Base-by-base conservation (phyloP, 2,113 vertebrate genomes). In the Phrynosoma platyrhinos region DNA sequence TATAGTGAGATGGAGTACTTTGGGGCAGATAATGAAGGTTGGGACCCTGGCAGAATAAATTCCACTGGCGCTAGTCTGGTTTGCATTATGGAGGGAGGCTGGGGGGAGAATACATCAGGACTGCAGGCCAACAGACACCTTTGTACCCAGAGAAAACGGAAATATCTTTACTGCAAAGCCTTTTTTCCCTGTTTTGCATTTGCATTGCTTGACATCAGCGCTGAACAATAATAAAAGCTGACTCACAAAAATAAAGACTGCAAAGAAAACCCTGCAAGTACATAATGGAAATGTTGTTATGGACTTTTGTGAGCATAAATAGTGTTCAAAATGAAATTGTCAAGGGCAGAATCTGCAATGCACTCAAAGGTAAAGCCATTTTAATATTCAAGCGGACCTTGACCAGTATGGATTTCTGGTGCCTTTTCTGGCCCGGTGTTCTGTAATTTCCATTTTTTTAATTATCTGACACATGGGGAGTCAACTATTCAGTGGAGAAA, bases 251-350 rank as follows among this genome's bases (percentile, higher is more conserved):
- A 93, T 91, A 91, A n/a, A 91, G 89, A 62, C 23, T 25, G 23
- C 91, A 92, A 90, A 62, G 88, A 94, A 94, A 85, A 58, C 87
- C 89, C 81, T 58, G 79, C 87, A 90, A 88, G 5, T 83, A 95
- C 93, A 95, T 91, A 96, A 97, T 95, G 92, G 93, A 96, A 97
- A 95, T 90, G 91, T 93, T 94, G 91, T 95, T 96, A 95, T 18
- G 87, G 93, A 94, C 93, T 95, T 95, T 86, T 90, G 93, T 91
- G 95, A 94, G 90, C 93, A 96, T 94, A 94, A 97, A 96, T 95
- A 95, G 93, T 95, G 95, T 95, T 8, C 5, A 47, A 94, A 97
- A 97, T 94, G 93, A 96, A 92, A 94, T 91, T 94, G 94, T 92
- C 91, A 95, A 95, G 91, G 81, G 89, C 85, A 87, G 93, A 91